phyloP scores from a whole-genome alignment of 1,140 invertebrate genomes.

The Drosophila seguyi region DNA sequence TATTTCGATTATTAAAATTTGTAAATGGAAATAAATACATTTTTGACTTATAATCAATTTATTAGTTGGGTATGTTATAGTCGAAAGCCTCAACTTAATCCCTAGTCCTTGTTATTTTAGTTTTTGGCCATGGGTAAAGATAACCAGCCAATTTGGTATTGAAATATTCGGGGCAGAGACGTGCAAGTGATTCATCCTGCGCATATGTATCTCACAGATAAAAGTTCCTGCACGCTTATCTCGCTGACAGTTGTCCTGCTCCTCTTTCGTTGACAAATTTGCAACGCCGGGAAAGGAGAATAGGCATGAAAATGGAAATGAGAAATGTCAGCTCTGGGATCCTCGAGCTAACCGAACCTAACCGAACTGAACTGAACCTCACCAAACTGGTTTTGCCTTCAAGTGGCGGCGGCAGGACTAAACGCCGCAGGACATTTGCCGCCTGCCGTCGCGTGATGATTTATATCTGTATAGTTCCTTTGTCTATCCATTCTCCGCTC shows the following conservation, averaged over 20 bases:
- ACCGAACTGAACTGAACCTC: not conserved
- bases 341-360: constrained; percentile 5
- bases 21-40: no score
- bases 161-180: constrained; percentile 49
- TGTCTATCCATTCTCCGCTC: constrained; percentile 51
- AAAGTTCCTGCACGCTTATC: constrained; percentile 71
- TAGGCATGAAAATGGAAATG: constrained; percentile 64
- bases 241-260: constrained; percentile 63
- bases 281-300: constrained; percentile 56
- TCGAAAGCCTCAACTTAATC: not conserved
- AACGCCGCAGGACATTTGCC: constrained; percentile 60
- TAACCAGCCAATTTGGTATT: constrained; percentile 35
- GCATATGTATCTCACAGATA: constrained; percentile 37
- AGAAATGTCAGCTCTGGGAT: constrained; percentile 41
- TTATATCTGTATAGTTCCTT: constrained; percentile 58
- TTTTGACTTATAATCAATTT: no score
- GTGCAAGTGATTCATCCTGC: constrained; percentile 68
- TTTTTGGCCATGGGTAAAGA: not conserved
- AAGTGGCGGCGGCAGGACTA: constrained; percentile 43
- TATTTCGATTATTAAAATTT: no score
- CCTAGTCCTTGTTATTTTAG: constrained; percentile 11
- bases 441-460: constrained; percentile 44
- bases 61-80: not conserved
- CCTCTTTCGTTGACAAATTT: constrained; percentile 70
- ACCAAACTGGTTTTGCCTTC: constrained; percentile 57